These are phyloP conservation scores for Rotaria magnacalcarata DNA, from an alignment of 2,888 invertebrate genomes.

Conservation along the genomic window DNA sequence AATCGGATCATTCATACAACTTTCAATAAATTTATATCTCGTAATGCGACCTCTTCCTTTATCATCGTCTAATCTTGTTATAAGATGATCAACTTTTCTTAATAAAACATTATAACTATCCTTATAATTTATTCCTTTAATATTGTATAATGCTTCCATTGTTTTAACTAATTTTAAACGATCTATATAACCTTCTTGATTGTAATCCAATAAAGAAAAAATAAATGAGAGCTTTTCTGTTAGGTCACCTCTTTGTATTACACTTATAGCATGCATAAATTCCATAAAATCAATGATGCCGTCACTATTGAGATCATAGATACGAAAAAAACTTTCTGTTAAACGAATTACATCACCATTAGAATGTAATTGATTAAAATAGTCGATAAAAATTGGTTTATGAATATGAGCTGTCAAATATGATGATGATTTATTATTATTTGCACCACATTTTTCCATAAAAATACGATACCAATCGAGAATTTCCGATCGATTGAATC, in stretches of 20 bases:
- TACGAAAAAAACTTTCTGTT: not conserved
- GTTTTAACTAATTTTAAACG: slow-evolving; percentile 25
- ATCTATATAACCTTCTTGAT: slow-evolving; percentile 22
- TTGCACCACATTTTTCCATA: not conserved
- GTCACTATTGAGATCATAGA: not conserved
- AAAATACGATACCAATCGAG: not conserved
- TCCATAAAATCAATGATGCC: slow-evolving; percentile 18
- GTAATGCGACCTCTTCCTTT: not conserved
- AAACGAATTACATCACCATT: not conserved
- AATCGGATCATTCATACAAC: not conserved
- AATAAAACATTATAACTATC: not conserved
- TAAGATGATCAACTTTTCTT: not conserved
- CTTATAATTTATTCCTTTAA: not conserved
- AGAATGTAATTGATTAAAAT: slow-evolving; percentile 16
- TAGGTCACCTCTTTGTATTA: not conserved
- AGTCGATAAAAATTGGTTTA: not conserved
- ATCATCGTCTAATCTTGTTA: not conserved
- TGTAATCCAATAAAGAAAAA: not conserved
- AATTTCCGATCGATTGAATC: not conserved
- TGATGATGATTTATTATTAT: not conserved
- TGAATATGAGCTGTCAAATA: not conserved
- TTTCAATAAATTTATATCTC: slow-evolving; percentile 5
- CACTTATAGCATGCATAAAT: slow-evolving; percentile 12
- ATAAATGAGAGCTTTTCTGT: slow-evolving; percentile 17
- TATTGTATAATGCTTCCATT: not conserved